Conservation (phyloP, 2,888 invertebrate species). For the Coenonympha arcania region DNA sequence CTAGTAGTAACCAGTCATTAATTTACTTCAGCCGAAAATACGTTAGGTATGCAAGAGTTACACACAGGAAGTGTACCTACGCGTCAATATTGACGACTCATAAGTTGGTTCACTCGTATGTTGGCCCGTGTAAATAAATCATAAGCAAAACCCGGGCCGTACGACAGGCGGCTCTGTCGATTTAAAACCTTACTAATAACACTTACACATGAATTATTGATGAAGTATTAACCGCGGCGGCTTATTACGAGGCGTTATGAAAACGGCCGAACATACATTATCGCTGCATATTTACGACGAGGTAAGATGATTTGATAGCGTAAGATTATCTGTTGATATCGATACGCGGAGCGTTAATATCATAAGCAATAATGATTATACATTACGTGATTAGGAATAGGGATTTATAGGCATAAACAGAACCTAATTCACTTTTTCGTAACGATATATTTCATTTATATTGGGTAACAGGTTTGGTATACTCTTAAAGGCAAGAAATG, state of each 20-base stretch:
- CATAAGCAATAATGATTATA: constrained; percentile 10
- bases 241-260: constrained; percentile 51
- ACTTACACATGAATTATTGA: constrained; percentile 53
- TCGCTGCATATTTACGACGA: constrained; percentile 42
- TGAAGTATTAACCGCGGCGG: constrained; percentile 47
- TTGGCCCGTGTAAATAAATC: constrained; percentile 3
- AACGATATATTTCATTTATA: constrained; percentile 1
- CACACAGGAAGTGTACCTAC: neutral
- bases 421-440: constrained; percentile 4
- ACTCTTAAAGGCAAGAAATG: too few relatives aligned
- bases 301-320: constrained; percentile 16
- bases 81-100: neutral
- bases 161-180: constrained; percentile 18
- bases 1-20: too few relatives aligned
- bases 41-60: neutral
- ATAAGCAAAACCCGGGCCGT: constrained; percentile 14
- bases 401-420: constrained; percentile 8
- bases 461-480: neutral
- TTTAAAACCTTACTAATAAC: constrained; percentile 38
- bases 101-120: neutral
- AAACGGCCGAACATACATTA: constrained; percentile 50
- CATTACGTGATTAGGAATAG: constrained; percentile 13
- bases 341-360: constrained; percentile 9
- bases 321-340: constrained; percentile 17
- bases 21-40: too few relatives aligned